Conservation (phyloP, 2,113 vertebrate species). For the Antechinus stuartii region DNA sequence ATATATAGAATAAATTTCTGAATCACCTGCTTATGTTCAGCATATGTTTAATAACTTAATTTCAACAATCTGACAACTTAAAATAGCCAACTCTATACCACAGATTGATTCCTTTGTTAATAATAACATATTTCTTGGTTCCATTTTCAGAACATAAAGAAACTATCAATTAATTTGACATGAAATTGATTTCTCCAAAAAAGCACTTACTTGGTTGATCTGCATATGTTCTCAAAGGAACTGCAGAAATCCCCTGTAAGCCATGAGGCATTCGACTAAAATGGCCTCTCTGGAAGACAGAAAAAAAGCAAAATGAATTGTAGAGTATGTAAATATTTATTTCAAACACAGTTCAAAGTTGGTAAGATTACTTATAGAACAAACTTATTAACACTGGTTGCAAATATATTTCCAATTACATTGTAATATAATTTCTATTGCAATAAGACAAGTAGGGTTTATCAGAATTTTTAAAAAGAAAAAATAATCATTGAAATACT, state of each 20-base stretch:
- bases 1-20: not conserved
- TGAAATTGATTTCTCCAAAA: not conserved
- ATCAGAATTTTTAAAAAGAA: not conserved
- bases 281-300: slow-evolving; percentile 85
- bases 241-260: slow-evolving; percentile 86
- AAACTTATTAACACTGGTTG: slow-evolving; percentile 31
- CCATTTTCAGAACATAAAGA: slow-evolving; percentile 31
- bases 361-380: slow-evolving; percentile 9
- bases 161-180: not conserved
- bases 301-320: not conserved
- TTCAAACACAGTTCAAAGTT: not conserved
- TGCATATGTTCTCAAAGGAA: slow-evolving; percentile 90
- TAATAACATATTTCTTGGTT: slow-evolving; percentile 6
- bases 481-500: not conserved
- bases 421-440: not conserved
- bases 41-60: not conserved
- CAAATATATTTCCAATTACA: not conserved
- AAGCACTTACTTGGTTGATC: slow-evolving; percentile 87
- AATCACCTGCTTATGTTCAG: not conserved
- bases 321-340: slow-evolving; percentile 29
- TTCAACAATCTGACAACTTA: not conserved
- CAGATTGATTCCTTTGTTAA: not conserved
- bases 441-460: not conserved
- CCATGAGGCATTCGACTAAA: slow-evolving; percentile 88
- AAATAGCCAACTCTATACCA: not conserved